Conservation (phyloP, 2,888 invertebrate species). For the Cylloceria caligata region DNA sequence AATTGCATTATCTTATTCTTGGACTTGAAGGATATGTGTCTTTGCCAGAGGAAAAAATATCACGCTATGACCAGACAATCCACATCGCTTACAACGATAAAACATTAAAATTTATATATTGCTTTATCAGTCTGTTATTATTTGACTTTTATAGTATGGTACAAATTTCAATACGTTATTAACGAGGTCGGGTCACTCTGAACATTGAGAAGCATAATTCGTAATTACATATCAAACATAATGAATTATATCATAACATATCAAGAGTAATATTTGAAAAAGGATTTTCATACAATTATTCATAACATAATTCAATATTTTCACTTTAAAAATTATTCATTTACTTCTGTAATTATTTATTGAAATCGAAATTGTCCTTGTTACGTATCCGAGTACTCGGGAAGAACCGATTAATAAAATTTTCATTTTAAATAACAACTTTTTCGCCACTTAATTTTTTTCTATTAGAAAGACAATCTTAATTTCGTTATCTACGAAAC, state of each 20-base stretch:
- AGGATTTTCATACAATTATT: background rate
- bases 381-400: background rate
- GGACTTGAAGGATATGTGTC: slow-evolving; percentile 26
- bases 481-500: background rate
- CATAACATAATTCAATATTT: background rate
- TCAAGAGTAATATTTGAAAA: background rate
- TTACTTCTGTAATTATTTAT: background rate
- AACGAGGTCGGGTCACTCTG: background rate
- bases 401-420: background rate
- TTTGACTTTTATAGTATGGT: slow-evolving; percentile 21
- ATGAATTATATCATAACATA: background rate
- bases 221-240: background rate
- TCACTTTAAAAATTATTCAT: background rate
- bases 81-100: slow-evolving; percentile 18
- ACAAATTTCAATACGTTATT: slow-evolving; percentile 18
- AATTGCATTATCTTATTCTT: slow-evolving; percentile 58
- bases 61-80: background rate
- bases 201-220: background rate
- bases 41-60: slow-evolving; percentile 19
- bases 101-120: slow-evolving; percentile 21
- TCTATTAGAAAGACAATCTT: background rate
- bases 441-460: background rate
- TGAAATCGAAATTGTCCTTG: too few species aligned
- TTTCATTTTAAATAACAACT: too few species aligned
- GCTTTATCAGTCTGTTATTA: background rate